Percentiles rank a stretch among this genome's conserved stretches.
phyloP scores from a whole-genome alignment of 2,888 invertebrate genomes.

The Prenolepis imparis region DNA sequence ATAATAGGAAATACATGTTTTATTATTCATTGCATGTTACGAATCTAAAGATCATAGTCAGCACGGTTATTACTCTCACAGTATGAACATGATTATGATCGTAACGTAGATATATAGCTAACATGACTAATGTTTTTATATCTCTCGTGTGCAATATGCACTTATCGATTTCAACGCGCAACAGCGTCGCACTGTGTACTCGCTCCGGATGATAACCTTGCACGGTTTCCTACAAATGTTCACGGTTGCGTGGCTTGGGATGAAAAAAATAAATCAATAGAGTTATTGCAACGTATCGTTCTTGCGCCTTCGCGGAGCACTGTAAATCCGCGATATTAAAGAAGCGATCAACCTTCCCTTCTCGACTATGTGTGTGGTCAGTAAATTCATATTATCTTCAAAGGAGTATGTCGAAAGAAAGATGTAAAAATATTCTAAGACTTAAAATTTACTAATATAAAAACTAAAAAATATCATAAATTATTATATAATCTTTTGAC shows the following conservation, averaged over 20 bases:
- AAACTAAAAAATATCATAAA: not conserved
- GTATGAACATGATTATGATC: conserved; percentile 43
- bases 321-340: conserved; percentile 46
- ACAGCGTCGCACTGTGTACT: conserved; percentile 33
- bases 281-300: conserved; percentile 40
- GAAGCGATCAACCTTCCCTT: conserved; percentile 40
- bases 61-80: conserved; percentile 27
- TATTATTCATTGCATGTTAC: conserved; percentile 30
- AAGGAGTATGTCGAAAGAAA: not conserved
- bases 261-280: conserved; percentile 36
- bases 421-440: not conserved
- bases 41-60: conserved; percentile 39
- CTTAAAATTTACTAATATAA: not conserved
- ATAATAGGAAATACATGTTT: not conserved
- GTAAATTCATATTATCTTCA: conserved; percentile 11
- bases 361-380: not conserved
- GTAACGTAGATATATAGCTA: not conserved
- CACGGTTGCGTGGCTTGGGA: conserved; percentile 24
- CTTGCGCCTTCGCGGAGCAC: conserved; percentile 10
- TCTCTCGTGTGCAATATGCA: conserved; percentile 33
- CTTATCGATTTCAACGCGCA: conserved; percentile 52
- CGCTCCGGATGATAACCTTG: conserved; percentile 12
- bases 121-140: conserved; percentile 36
- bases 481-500: not conserved
- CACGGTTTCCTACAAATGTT: conserved; percentile 33